phyloP scores from a whole-genome alignment of 2,797 vertebrate species.

The Rachycentron canadum region DNA sequence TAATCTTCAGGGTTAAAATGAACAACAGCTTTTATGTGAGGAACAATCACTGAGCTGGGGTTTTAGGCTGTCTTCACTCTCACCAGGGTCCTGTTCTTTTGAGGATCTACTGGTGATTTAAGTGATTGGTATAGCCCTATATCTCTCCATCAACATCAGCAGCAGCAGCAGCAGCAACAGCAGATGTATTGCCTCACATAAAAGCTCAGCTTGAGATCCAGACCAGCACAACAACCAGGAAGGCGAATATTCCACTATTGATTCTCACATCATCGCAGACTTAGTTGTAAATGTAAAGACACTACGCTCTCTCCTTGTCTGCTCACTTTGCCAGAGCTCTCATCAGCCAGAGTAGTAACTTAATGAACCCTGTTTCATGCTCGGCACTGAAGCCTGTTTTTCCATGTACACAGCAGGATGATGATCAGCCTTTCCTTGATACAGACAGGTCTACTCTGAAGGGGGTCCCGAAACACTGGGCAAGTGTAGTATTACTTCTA shows the following conservation, averaged over 20 bases:
- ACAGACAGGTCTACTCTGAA: conserved; percentile 73
- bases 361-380: conserved; percentile 81
- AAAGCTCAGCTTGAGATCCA: conserved; percentile 71
- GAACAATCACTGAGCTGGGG: conserved; percentile 51
- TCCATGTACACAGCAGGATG: conserved; percentile 79
- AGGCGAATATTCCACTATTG: conserved; percentile 77
- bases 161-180: conserved; percentile 27
- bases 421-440: conserved; percentile 78
- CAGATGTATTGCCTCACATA: conserved; percentile 66
- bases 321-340: conserved; percentile 73
- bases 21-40: conserved; percentile 62
- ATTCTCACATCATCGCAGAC: conserved; percentile 72
- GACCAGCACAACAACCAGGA: conserved; percentile 50
- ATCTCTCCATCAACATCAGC: conserved; percentile 61
- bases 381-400: conserved; percentile 72
- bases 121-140: conserved; percentile 66
- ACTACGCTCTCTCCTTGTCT: conserved; percentile 46
- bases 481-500: conserved; percentile 64
- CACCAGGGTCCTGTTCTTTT: conserved; percentile 68
- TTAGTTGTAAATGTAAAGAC: conserved; percentile 68
- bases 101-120: conserved; percentile 65
- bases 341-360: conserved; percentile 71
- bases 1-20: conserved; percentile 76
- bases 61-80: conserved; percentile 48
- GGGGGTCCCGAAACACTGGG: conserved; percentile 77